Base-by-base conservation (phyloP, 2,888 invertebrate species). In the Torymus aiolomorphi region DNA sequence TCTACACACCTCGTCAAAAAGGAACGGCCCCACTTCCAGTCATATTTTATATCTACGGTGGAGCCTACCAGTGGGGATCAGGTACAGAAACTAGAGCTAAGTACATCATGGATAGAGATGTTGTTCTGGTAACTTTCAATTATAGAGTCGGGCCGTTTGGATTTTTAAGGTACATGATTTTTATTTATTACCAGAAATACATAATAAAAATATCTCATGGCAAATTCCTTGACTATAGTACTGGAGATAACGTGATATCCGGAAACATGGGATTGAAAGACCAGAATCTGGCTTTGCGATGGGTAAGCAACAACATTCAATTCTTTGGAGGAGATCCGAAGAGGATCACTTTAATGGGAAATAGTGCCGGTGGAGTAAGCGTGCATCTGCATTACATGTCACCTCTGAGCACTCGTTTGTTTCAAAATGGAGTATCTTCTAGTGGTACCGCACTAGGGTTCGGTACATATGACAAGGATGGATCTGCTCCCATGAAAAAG, bases 401-500 rank as follows among this genome's bases (percentile, higher is more conserved):
- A 0, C 31, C 16, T 4, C 20, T 52, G 49, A 75, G 66, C 16
- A 14, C 18, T 1, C 66, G 75, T n/a, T 14, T 75, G 4, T 75
- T 75, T 42, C 18, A 24, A 13, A 66, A 56, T 20, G 75, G 75
- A 13, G 57, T 75, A n/a, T 75, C 75, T 1, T 51, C 66, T 3
- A 75, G 75, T 13, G 65, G 75, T 4, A 75, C 66, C 2, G 66
- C 66, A 11, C 13, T 75, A n/a, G 91, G 93, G 74, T 92, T 94
- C 0, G 51, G 75, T 13, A 54, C 59, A 11, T 88, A 87, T 63
- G 83, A 87, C 0, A 87, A 87, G 81, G 85, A 85, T 49, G 31
- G 31, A 5, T 2, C 4, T 31, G 3, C 31, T 31, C 31, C 63
- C 93, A 0, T 90, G 91, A 0, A 92, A 93, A 83, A 94, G 94